Percentiles rank a stretch among this genome's conserved stretches.
These are phyloP conservation scores for Pardosa pseudoannulata DNA, from an alignment of 2,888 invertebrate genomes.

Conservation along the genomic window DNA sequence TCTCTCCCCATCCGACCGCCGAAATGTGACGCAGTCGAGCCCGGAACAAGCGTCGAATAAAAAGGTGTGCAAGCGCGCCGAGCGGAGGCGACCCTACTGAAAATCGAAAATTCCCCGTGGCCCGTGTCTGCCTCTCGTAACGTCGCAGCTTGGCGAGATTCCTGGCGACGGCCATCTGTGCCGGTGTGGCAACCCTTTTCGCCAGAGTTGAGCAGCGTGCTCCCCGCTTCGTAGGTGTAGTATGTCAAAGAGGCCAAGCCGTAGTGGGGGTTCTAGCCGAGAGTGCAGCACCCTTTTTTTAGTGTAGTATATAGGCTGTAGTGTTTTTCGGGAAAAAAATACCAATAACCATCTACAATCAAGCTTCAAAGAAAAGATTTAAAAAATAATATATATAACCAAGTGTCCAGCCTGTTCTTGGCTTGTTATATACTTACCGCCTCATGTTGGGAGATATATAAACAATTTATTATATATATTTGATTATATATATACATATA, in stretches of 20 bases:
- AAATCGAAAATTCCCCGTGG: background rate
- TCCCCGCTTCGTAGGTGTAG: slow-evolving; percentile 58
- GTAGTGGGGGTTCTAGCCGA: slow-evolving; percentile 63
- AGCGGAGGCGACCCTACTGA: too few species aligned
- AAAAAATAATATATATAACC: too few species aligned
- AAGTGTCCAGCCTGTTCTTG: slow-evolving; percentile 15
- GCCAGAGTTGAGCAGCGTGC: slow-evolving; percentile 44
- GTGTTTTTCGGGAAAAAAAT: slow-evolving; percentile 53
- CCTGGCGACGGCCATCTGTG: slow-evolving; percentile 20
- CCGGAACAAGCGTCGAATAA: too few species aligned
- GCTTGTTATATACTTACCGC: slow-evolving; percentile 9
- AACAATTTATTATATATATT: slow-evolving; percentile 24
- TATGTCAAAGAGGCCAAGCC: slow-evolving; percentile 55
- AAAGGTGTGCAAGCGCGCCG: too few species aligned
- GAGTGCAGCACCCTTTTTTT: slow-evolving; percentile 54
- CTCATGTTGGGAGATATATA: slow-evolving; percentile 23
- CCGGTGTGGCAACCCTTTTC: slow-evolving; percentile 54
- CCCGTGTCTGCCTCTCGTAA: background rate
- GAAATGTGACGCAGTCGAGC: too few species aligned
- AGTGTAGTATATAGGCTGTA: too few species aligned
- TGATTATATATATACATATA: slow-evolving; percentile 54
- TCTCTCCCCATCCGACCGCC: too few species aligned
- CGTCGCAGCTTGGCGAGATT: slow-evolving; percentile 4
- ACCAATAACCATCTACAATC: slow-evolving; percentile 33
- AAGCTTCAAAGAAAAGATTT: too few species aligned